Conservation (phyloP, 2,113 vertebrate species). For the Psilopsiagon aymara region DNA sequence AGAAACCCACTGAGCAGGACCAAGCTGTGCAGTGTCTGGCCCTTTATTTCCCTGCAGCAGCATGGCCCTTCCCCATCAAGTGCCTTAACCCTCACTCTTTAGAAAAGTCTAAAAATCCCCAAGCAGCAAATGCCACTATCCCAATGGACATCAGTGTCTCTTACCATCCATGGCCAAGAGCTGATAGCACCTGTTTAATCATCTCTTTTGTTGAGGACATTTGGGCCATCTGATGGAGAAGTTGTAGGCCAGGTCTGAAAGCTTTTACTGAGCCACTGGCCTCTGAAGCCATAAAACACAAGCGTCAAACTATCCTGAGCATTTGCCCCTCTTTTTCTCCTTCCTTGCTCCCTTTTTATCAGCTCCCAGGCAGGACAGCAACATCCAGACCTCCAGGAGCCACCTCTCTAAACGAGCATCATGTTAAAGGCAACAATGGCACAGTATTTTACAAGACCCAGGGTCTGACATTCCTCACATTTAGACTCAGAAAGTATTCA, state of each 20-base stretch:
- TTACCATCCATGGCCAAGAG: background rate
- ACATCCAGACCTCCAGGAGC: background rate
- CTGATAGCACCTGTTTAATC: fast-evolving
- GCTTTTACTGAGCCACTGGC: background rate
- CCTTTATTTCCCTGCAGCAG: background rate
- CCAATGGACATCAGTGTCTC: fast-evolving
- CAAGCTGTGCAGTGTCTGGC: fast-evolving
- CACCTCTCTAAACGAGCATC: background rate
- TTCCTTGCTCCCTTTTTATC: background rate
- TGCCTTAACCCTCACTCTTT: background rate
- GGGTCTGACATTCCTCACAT: background rate
- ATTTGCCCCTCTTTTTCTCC: background rate
- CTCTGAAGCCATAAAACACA: background rate
- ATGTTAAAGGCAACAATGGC: background rate
- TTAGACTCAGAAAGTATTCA: background rate
- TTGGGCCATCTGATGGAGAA: background rate
- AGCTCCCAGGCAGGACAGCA: background rate
- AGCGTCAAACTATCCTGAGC: background rate
- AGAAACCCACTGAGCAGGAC: background rate
- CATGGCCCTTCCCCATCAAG: background rate
- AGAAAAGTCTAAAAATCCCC: background rate
- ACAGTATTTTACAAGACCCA: background rate
- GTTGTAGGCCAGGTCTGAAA: background rate
- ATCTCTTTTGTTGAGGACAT: background rate
- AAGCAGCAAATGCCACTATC: background rate